These are phyloP conservation scores for Taenioides sp. DNA, from an alignment of 2,797 vertebrate genomes.

Conservation along the genomic window DNA sequence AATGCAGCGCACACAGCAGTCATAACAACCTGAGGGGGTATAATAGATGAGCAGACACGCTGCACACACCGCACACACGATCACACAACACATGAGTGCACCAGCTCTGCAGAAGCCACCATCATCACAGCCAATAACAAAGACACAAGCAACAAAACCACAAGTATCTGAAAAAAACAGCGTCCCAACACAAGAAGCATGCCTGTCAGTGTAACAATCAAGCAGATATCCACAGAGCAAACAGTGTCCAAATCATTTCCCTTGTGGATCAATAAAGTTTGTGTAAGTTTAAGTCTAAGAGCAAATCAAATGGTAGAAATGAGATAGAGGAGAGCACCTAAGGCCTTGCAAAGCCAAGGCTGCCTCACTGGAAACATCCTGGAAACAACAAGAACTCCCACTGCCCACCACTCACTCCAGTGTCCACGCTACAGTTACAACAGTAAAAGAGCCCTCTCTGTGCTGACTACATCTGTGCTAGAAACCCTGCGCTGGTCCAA, in stretches of 20 bases:
- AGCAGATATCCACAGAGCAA: constrained; percentile 72
- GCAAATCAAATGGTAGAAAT: constrained; percentile 58
- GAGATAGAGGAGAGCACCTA: constrained; percentile 79
- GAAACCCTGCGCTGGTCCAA: constrained; percentile 56
- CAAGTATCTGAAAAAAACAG: constrained; percentile 49
- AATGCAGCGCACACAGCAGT: constrained; percentile 96
- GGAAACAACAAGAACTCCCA: constrained; percentile 64
- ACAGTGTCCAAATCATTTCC: no score
- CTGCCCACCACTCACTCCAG: constrained; percentile 47
- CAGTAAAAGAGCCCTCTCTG: constrained; percentile 52
- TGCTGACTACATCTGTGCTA: constrained; percentile 60
- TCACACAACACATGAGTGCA: constrained; percentile 74
- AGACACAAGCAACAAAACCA: constrained; percentile 51
- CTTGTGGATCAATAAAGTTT: no score
- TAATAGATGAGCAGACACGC: constrained; percentile 81
- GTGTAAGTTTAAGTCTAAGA: no score
- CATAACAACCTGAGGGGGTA: constrained; percentile 91
- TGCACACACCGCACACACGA: constrained; percentile 81
- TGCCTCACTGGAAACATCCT: constrained; percentile 83
- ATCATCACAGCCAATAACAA: constrained; percentile 52
- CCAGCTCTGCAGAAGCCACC: constrained; percentile 59
- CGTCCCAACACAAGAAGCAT: constrained; percentile 60
- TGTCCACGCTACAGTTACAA: constrained; percentile 46
- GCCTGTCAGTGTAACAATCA: constrained; percentile 57
- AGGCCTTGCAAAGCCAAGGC: constrained; percentile 85